phyloP scores from a whole-genome alignment of 2,797 vertebrate genomes.

The Diglossa cyanea region DNA sequence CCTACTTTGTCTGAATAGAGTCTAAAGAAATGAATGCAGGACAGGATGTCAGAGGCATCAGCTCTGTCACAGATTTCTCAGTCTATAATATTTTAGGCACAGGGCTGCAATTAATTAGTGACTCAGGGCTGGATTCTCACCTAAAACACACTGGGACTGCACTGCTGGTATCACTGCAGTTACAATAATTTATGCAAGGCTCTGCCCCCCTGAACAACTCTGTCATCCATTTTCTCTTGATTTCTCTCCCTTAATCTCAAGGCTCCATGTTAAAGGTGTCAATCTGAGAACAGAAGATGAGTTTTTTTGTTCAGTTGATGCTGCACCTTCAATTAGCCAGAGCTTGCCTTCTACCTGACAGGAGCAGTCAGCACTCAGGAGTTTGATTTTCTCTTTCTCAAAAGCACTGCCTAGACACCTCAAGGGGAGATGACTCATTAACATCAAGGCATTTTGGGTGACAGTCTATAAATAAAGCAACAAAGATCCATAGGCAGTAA shows the following conservation, averaged over 20 bases:
- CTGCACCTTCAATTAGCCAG: slow-evolving; percentile 10
- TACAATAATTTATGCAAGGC: background rate
- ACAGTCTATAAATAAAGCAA: slow-evolving; percentile 53
- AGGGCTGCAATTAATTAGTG: slow-evolving; percentile 9
- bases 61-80: slow-evolving; percentile 7
- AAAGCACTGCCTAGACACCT: background rate
- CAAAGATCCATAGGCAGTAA: background rate
- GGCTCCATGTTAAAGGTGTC: background rate
- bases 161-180: background rate
- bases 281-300: background rate
- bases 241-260: background rate
- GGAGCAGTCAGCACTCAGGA: background rate
- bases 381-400: slow-evolving; percentile 5
- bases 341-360: background rate
- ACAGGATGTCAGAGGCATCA: slow-evolving; percentile 44
- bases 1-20: slow-evolving; percentile 41
- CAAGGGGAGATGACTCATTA: slow-evolving; percentile 38
- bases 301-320: background rate
- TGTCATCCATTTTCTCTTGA: background rate
- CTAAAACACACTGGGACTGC: background rate
- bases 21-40: slow-evolving; percentile 11
- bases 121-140: background rate
- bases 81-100: background rate
- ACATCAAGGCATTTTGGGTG: slow-evolving; percentile 51
- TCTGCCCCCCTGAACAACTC: background rate